phyloP scores from a whole-genome alignment of 2,888 invertebrate species.

The Pristionchus entomophagus region DNA sequence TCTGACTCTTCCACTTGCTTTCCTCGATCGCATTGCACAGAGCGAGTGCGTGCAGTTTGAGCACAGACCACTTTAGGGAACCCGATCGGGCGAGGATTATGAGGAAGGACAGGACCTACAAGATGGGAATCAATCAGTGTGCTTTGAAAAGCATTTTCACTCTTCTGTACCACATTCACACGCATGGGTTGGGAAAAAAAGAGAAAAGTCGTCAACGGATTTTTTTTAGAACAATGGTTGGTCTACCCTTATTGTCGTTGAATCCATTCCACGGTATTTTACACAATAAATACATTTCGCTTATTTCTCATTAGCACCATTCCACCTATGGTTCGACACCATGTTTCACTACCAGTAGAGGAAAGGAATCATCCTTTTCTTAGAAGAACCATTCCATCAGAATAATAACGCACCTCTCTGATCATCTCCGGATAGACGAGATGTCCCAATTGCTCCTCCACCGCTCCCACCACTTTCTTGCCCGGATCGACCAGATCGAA shows the following conservation, averaged over 20 bases:
- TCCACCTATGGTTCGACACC: too few species aligned
- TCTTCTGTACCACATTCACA: too few species aligned
- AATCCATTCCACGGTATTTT: too few species aligned
- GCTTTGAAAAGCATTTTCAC: background rate
- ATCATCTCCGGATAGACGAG: conserved; percentile 38
- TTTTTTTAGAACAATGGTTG: too few species aligned
- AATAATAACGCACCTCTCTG: conserved; percentile 44
- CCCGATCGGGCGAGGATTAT: conserved; percentile 33
- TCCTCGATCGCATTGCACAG: background rate
- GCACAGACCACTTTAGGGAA: background rate
- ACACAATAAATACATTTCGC: too few species aligned
- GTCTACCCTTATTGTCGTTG: too few species aligned
- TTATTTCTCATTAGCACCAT: too few species aligned
- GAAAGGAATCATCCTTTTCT: too few species aligned
- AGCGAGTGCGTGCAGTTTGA: conserved; percentile 32
- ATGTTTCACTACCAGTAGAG: too few species aligned
- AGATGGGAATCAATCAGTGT: background rate
- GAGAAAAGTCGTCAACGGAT: too few species aligned
- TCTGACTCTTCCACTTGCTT: background rate
- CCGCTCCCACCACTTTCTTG: conserved; percentile 21
- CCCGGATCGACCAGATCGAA: conserved; percentile 45
- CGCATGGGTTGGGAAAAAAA: too few species aligned
- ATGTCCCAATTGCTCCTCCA: conserved; percentile 46
- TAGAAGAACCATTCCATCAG: too few species aligned
- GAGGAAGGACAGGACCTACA: conserved; percentile 37